Evolutionary conservation across 2,113 vertebrate species (phyloP).

Genomic region (Pseudorectes ferrugineus): DNA sequence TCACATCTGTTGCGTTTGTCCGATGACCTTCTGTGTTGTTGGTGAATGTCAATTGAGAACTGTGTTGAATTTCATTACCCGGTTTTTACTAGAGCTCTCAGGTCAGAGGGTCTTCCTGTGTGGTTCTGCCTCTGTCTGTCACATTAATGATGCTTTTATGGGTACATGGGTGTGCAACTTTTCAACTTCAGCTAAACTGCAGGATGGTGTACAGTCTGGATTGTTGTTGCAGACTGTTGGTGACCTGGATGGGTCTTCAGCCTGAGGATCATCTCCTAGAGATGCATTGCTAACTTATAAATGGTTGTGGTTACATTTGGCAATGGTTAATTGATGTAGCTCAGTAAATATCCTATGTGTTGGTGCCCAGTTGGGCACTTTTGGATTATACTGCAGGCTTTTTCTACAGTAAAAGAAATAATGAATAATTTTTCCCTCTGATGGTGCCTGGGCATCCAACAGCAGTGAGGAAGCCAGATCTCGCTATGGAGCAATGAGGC

Average conservation of each 20-base stretch:
- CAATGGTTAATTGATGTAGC: background rate
- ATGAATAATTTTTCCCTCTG: background rate
- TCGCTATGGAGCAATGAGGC: accelerated
- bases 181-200: background rate
- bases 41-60: background rate
- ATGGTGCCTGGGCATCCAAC: background rate
- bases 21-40: accelerated
- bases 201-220: background rate
- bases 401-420: background rate
- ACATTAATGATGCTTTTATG: background rate
- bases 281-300: background rate
- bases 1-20: background rate
- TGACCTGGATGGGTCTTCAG: background rate
- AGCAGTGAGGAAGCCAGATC: background rate
- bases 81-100: background rate
- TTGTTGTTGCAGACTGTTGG: background rate
- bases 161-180: background rate
- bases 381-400: background rate
- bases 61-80: background rate
- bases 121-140: background rate
- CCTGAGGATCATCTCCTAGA: background rate
- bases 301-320: background rate
- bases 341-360: background rate
- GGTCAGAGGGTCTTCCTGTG: background rate
- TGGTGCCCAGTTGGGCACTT: background rate